Base-by-base conservation (phyloP, 2,797 vertebrate genomes). In the Manis pentadactyla region DNA sequence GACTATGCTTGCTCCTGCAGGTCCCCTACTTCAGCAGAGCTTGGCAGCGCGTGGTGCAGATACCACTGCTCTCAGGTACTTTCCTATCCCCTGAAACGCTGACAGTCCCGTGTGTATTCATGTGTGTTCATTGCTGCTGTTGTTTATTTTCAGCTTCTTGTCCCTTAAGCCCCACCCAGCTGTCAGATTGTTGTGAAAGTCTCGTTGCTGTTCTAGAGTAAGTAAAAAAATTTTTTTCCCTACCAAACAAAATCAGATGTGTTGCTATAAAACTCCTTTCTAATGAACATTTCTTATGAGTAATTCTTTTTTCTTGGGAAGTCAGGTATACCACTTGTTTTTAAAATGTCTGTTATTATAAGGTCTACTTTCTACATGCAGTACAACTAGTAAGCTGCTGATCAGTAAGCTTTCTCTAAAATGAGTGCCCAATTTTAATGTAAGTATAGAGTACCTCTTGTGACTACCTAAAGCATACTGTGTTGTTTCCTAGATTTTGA, bases 171-270 rank as follows among this genome's bases (percentile, higher is more conserved):
- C 99, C 99, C 14, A 98, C 97, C 57, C 99, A 99, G 87, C 97
- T 99, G 64, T 97, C 98, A 29, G 99, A 98, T n/a, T 99, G 99
- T 92, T 98, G 98, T 21, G 98, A 99, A 98, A 99, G 99, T 37
- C 99, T 99, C 97, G 96, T 99, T 87, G 98, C 99, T 39, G 98
- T 99, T 27, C 98, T 99, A 29, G 99, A 99, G 99, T 99, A 98
- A 96, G 99, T 98, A 82, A 61, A 39, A 55, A 27, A n/a, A 11
- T n/a, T 73, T 55, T 91, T 66, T 46, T 59, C 81, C 55, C 75
- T 73, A 23, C 17, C 8, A 39, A 39, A 39, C 39, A 71, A 59
- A 39, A 37, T 39, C 37, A 68, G 74, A 34, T 9, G 0, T 23
- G 6, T 3, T 63, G 39, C 71, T 85, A 10, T 59, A 68, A 81